Evolutionary conservation across 2,888 invertebrate species (phyloP), one percentile per base, ranked within the genome.

Genomic region (Marasmarcha lunaedactyla): DNA sequence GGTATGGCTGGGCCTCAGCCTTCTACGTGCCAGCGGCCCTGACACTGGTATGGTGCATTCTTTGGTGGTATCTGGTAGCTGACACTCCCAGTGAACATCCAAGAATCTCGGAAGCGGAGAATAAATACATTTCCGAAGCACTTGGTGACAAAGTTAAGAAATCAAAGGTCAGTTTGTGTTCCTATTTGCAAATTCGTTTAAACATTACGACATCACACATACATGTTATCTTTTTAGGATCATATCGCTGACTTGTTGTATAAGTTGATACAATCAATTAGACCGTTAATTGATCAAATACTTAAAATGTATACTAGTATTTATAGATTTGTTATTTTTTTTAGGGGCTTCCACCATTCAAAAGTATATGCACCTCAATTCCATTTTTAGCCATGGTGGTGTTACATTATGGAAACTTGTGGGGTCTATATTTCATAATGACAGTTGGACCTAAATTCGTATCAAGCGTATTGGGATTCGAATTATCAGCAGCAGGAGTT

Each of bases 361-460:
- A 71, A 51, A 70, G 76, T 20, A 88, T 92, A 27, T 45, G 87
- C 11, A 63, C 85, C 1, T 92, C 91, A 0, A 47, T 90, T 36
- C 91, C 91, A 11, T 91, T 92, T 63, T 76, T 89, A 67, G 87
- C 90, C 0, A 77, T 92, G 55, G 51, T 84, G 7, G 51, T 89
- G 1, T 72, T 90, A 14, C 92, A 92, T 52, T 92, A 89, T 52
- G 92, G 92, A 30, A 92, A 90, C 55, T 71, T 91, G 42, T 92
- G 92, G 88, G 89, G 92, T 1, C 62, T 92, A 15, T 91, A 89
- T 64, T 90, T 92, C 58, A 85, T 91, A 37, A 86, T 92, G 70
- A 92, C 90, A 0, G 89, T 89, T 27, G 90, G 91, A 35, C 92
- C 92, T 4, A 89, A 90, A 51, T 92, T 89, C 58, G 84, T 92